A percentile compares a stretch with the other conserved stretches of the same genome.
Conservation (phyloP, 1,140 invertebrate genomes). For the Druon quercuslanigerum region DNA sequence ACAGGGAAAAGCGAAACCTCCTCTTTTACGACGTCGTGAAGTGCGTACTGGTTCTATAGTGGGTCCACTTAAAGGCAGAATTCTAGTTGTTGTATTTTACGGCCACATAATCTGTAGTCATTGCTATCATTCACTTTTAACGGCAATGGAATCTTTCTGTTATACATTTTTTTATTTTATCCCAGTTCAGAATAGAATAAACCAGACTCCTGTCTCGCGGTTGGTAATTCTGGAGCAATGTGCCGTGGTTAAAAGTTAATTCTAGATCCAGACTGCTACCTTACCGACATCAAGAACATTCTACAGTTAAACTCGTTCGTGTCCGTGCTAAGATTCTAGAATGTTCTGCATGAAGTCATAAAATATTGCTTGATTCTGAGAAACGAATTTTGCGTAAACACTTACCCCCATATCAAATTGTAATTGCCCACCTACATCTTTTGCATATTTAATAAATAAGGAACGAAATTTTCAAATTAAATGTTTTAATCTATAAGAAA, state of each 20-base stretch:
- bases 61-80: neutral
- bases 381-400: no score
- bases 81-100: slow-evolving; percentile 11
- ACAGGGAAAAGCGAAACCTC: neutral
- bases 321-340: no score
- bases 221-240: neutral
- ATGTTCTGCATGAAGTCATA: no score
- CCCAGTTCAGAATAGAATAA: neutral
- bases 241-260: neutral
- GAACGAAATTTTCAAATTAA: no score
- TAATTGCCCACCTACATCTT: no score
- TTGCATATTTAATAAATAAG: no score
- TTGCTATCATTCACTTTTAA: slow-evolving; percentile 16
- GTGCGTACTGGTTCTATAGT: neutral
- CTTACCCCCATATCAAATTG: no score
- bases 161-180: slow-evolving; percentile 1
- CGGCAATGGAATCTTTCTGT: neutral
- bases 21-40: slow-evolving; percentile 1
- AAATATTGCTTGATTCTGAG: no score
- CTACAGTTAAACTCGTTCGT: no score
- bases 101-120: neutral
- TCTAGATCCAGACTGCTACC: no score
- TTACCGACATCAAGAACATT: no score
- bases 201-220: neutral
- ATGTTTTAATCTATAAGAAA: no score